Conservation (phyloP, 2,797 vertebrate species). For the Lithobates sylvaticus region DNA sequence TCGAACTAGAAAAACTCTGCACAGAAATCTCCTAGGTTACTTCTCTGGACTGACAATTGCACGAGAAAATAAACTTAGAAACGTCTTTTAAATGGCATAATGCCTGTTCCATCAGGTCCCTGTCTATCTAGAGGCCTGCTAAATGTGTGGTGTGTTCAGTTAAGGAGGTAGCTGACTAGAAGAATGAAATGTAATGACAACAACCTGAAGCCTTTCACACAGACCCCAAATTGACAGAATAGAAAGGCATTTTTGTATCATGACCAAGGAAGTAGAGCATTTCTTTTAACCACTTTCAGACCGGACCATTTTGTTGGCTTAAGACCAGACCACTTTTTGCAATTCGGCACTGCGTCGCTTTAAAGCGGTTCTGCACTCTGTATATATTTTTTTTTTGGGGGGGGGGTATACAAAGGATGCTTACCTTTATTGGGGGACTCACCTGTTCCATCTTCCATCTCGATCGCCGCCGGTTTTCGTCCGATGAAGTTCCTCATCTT, state of each 20-base stretch:
- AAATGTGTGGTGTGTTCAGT: slow-evolving; percentile 2
- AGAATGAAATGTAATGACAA: not conserved
- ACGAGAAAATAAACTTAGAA: slow-evolving; percentile 2
- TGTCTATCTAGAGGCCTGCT: not conserved
- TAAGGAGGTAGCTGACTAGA: not conserved
- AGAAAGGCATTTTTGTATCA: not conserved
- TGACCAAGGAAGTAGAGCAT: no score
- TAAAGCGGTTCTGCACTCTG: no score
- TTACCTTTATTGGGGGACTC: no score
- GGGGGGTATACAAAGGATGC: no score
- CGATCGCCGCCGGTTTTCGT: no score
- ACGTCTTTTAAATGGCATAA: not conserved
- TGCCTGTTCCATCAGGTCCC: not conserved
- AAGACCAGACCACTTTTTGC: no score
- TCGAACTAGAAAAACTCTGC: not conserved
- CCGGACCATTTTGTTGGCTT: no score
- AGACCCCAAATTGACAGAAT: not conserved
- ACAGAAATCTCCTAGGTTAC: not conserved
- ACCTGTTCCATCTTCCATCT: no score
- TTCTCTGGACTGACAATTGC: slow-evolving; percentile 13
- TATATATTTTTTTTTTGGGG: no score
- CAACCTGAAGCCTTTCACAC: not conserved
- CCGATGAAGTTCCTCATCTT: no score
- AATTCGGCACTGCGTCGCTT: no score
- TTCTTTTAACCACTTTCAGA: no score